Evolutionary conservation across 2,888 invertebrate genomes (phyloP).

Genomic region (Eubasilissa splendida): DNA sequence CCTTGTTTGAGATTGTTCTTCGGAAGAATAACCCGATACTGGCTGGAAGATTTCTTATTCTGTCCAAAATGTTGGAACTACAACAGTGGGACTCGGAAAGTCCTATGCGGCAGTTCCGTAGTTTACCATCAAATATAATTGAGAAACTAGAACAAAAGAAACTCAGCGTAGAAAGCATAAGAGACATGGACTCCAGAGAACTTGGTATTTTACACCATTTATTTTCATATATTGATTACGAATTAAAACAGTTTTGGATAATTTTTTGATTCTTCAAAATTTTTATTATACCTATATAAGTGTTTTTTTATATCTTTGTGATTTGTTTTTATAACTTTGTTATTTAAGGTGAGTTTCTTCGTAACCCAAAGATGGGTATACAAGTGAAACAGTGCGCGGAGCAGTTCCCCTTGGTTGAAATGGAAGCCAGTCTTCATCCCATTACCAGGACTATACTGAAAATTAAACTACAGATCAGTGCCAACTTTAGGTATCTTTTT

Average conservation of each 20-base stretch:
- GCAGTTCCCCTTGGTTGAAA: slow-evolving; percentile 87
- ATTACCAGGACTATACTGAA: slow-evolving; percentile 94
- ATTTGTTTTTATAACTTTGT: not conserved
- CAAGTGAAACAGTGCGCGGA: slow-evolving; percentile 87
- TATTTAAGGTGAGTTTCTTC: slow-evolving; percentile 76
- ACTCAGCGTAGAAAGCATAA: slow-evolving; percentile 82
- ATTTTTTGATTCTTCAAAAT: not conserved
- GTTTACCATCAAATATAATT: slow-evolving; percentile 83
- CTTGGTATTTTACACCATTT: slow-evolving; percentile 72
- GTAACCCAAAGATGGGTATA: slow-evolving; percentile 83
- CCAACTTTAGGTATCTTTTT: slow-evolving; percentile 73
- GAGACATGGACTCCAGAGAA: slow-evolving; percentile 91
- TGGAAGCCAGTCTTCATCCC: slow-evolving; percentile 91
- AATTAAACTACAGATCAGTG: slow-evolving; percentile 84
- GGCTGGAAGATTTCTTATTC: slow-evolving; percentile 86
- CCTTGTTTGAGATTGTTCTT: slow-evolving; percentile 94
- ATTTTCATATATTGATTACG: not conserved
- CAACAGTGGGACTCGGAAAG: slow-evolving; percentile 91
- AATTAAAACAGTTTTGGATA: not conserved
- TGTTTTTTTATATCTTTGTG: no score
- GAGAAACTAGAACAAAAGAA: slow-evolving; percentile 86
- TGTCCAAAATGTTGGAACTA: slow-evolving; percentile 95
- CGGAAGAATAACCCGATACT: slow-evolving; percentile 92
- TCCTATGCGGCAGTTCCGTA: slow-evolving; percentile 89
- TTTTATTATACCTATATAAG: not conserved